Base-by-base conservation (phyloP, 2,797 vertebrate genomes). In the Sebastes steindachneri region DNA sequence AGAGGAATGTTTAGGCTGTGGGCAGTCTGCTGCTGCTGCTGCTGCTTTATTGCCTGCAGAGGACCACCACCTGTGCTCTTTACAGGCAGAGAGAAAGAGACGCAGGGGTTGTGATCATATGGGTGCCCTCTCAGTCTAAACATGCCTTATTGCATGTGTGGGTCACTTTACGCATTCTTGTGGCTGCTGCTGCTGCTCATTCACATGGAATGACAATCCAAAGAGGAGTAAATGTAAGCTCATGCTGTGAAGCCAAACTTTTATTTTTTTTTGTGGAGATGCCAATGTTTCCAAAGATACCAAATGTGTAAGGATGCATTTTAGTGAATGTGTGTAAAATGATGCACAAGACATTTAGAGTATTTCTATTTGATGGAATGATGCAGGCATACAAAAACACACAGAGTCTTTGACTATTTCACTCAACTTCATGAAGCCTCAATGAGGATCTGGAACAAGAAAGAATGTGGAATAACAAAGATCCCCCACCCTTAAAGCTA, bases 1-100 rank as follows among this genome's bases (percentile, higher is more conserved):
- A 69, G 29, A 88, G 85, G 88, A 92, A 92, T 90, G 89, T 89
- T 91, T 77, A 80, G 88, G 86, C 89, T 91, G 88, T 68, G 87
- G 75, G 77, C 79, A 67, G 75, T 75, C 74, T 85, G 83, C 78
- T 88, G 70, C 73, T 87, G 70, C 73, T 87, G 79, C 72, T 77
- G 71, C 72, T 77, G 71, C 15, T 88, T 89, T 90, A 88, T 73
- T 69, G 77, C 75, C 65, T 75, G 54, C 4, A 68, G 84, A 87
- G 67, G 90, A 91, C 85, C 86, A 87, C 87, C 90, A 86, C 83
- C 79, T 86, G 81, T 14, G 78, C 37, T 76, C 80, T 85, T 68
- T 65, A 74, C 54, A 75, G 21, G 19, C 0, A 58, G 60, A 68
- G 35, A 48, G 28, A 51, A 25, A 48, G 54, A 21, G 19, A 48